Evolutionary conservation across 92 coral and sea anemone species (phyloP).

Genomic region (Montipora capitata): DNA sequence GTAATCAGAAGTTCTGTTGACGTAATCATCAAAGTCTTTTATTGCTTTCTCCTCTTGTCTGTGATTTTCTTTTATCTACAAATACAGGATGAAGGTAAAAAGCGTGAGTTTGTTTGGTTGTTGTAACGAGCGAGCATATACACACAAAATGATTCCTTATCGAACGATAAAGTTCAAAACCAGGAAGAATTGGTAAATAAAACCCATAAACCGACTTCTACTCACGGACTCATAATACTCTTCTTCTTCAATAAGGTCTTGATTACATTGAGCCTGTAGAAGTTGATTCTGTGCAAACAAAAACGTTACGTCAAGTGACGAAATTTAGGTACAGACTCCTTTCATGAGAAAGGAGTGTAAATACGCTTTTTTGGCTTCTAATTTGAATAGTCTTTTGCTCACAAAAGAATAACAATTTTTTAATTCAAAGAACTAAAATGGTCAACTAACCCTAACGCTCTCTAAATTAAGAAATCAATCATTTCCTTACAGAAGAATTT

Average conservation of each 20-base stretch:
- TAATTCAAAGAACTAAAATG: too few relatives aligned
- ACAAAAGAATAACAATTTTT: too few relatives aligned
- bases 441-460: too few relatives aligned
- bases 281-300: constrained; percentile 71
- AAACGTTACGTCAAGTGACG: not conserved
- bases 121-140: too few relatives aligned
- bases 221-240: constrained; percentile 89
- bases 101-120: not conserved
- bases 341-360: too few relatives aligned
- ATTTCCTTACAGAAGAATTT: too few relatives aligned
- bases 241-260: constrained; percentile 89
- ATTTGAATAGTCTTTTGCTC: too few relatives aligned
- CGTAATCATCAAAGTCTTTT: constrained; percentile 88
- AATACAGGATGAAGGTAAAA: not conserved
- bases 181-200: too few relatives aligned
- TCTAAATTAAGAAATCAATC: too few relatives aligned
- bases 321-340: not conserved
- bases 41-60: constrained; percentile 94
- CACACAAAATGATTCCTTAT: too few relatives aligned
- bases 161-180: too few relatives aligned
- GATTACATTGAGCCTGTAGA: constrained; percentile 87
- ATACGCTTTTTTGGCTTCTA: too few relatives aligned
- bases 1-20: constrained; percentile 95
- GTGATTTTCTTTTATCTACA: constrained; percentile 92
- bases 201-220: not conserved